Base-by-base conservation (phyloP, 1,140 invertebrate genomes). In the Mactra quadrangularis region DNA sequence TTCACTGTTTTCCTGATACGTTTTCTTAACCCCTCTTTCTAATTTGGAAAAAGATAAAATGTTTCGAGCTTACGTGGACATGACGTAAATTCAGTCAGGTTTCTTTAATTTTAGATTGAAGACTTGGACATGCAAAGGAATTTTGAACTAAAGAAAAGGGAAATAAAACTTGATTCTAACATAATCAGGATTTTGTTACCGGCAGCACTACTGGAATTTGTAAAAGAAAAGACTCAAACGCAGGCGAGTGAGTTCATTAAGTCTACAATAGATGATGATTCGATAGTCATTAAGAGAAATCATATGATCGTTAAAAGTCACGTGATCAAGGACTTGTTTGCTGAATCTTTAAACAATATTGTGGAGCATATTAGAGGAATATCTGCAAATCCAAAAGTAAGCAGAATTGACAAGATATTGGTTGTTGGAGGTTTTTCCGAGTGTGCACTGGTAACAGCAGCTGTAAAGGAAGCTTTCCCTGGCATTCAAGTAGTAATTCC, bases 141-240 rank as follows among this genome's bases (percentile, higher is more conserved):
- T 50, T 87, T 87, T 72, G 86, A 87, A 52, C 57, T 64, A 29
- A 87, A 86, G 22, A 87, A 87, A 41, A 50, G 86, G 64, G 62
- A 45, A 3, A 70, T 78, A 29, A 68, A 59, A 0, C 55, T 72
- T 22, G 74, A 83, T 22, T 59, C 33, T 2, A 60, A 59, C 33
- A 72, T 60, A 17, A 27, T 84, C 15, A 86, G 72, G 27, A 78
- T 87, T 1, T 74, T 77, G 47, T 62, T 87, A 9, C 78, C 86
- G 0, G 82, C 81, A 27, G 71, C 82, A 15, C 31, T 87, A 11
- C 31, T 47, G 41, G 86, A 87, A 55, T 59, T 53, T 33, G 79
- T 85, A 2, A 71, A 83, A 41, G 81, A 87, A 0, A 68, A 35
- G 0, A 79, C 71, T 4, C 17, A 29, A 19, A 62, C 76, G 19